Evolutionary conservation across 2,113 vertebrate species (phyloP).

Genomic region (Meles meles): DNA sequence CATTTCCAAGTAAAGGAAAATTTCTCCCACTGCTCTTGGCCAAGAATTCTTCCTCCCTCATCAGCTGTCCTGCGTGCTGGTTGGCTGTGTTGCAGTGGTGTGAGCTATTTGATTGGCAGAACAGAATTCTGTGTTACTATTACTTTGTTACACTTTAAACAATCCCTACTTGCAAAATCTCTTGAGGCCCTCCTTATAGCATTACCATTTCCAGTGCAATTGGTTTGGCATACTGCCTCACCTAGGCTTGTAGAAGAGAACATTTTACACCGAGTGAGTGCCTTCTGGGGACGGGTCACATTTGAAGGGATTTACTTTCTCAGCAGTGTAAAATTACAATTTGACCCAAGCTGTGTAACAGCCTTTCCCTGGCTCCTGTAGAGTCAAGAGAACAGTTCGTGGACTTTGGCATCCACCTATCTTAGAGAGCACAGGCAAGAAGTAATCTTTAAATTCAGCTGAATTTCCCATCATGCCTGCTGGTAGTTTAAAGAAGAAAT

Average conservation of each 20-base stretch:
- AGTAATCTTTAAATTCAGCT: conserved; percentile 31
- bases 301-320: neutral
- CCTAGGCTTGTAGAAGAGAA: neutral
- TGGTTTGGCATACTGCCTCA: neutral
- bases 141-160: conserved; percentile 40
- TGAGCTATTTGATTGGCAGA: conserved; percentile 41
- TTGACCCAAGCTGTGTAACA: neutral
- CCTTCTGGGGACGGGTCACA: neutral
- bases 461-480: conserved; percentile 1
- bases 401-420: neutral
- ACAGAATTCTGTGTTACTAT: conserved; percentile 22
- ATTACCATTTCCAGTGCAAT: neutral
- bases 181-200: neutral
- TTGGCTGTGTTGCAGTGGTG: conserved; percentile 25
- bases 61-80: neutral
- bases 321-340: conserved; percentile 11
- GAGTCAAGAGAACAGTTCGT: neutral
- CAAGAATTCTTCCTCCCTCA: conserved; percentile 6
- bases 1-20: conserved; percentile 22
- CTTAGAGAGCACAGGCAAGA: neutral
- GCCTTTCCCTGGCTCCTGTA: neutral
- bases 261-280: neutral
- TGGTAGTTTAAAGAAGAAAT: conserved; percentile 22
- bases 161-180: conserved; percentile 8
- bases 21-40: neutral